Percentiles rank a stretch among this genome's conserved stretches.
phyloP scores from a whole-genome alignment of 2,113 vertebrate species.

The Motacilla tschutschensis region DNA sequence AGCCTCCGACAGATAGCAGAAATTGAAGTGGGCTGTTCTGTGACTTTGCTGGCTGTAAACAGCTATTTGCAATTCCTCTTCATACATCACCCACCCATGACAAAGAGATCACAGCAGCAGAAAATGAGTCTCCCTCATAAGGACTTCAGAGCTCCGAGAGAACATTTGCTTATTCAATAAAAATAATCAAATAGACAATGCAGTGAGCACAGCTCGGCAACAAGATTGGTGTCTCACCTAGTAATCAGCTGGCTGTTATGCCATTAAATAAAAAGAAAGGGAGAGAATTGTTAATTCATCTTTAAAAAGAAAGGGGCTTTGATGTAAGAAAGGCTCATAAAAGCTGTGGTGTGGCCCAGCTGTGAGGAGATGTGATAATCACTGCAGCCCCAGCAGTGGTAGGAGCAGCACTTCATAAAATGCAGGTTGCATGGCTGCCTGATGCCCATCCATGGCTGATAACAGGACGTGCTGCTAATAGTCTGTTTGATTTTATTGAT shows the following conservation, averaged over 20 bases:
- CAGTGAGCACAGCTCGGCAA: not conserved
- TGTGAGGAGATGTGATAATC: constrained; percentile 26
- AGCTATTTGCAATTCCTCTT: constrained; percentile 60
- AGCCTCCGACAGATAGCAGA: constrained; percentile 47
- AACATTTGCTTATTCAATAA: constrained; percentile 35
- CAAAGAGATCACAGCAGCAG: constrained; percentile 52
- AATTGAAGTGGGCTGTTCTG: constrained; percentile 58
- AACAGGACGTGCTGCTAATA: constrained; percentile 7
- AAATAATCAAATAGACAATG: constrained; percentile 49
- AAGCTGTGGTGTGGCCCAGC: not conserved
- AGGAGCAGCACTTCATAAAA: constrained; percentile 8
- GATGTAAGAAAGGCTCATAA: constrained; percentile 26
- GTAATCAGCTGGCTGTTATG: constrained; percentile 19
- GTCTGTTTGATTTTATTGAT: constrained; percentile 48
- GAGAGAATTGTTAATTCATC: constrained; percentile 5
- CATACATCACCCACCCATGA: constrained; percentile 49
- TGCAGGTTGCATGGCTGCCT: constrained; percentile 29
- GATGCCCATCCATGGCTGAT: not conserved
- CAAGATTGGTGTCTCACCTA: constrained; percentile 33
- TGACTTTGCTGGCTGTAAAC: constrained; percentile 58
- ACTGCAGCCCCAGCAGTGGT: not conserved
- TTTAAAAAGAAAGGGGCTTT: constrained; percentile 25
- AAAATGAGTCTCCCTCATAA: constrained; percentile 49
- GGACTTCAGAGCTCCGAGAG: constrained; percentile 11
- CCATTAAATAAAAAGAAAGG: not conserved